These are phyloP conservation scores for Hyposoter didymator DNA, from an alignment of 2,888 invertebrate genomes.

Conservation along the genomic window DNA sequence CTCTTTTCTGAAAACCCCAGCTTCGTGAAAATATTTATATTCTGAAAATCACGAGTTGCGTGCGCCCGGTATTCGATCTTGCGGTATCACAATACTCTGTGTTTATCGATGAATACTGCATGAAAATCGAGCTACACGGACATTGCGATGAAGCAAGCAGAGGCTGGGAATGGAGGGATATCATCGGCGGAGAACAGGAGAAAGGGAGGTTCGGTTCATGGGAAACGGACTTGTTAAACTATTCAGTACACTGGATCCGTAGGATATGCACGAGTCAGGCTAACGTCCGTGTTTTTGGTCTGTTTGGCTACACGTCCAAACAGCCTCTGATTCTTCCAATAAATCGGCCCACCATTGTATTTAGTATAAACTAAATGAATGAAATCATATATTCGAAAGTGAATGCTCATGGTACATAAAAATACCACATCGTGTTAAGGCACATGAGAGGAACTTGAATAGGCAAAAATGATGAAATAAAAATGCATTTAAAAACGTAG, in stretches of 20 bases:
- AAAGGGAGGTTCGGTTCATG: neutral
- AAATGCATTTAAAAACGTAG: neutral
- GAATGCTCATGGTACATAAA: neutral
- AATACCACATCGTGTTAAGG: neutral
- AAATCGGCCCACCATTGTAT: neutral
- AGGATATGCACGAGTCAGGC: neutral
- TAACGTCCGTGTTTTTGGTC: neutral
- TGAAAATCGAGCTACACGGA: neutral
- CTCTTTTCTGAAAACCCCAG: neutral
- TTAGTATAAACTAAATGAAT: neutral
- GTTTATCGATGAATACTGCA: neutral
- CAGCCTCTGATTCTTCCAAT: neutral
- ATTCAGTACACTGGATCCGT: neutral
- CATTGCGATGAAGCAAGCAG: neutral
- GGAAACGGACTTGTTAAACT: slow-evolving; percentile 10
- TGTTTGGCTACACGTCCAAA: neutral
- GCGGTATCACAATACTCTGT: neutral
- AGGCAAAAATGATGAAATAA: neutral
- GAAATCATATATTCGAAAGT: neutral
- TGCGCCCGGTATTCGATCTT: neutral
- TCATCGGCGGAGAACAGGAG: neutral
- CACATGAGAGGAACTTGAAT: neutral
- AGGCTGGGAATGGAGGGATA: neutral
- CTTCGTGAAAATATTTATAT: neutral
- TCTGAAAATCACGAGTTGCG: neutral